Evolutionary conservation across 37 sponge, comb jelly and placozoan species (phyloP).

Genomic region (Aphrocallistes beatrix): DNA sequence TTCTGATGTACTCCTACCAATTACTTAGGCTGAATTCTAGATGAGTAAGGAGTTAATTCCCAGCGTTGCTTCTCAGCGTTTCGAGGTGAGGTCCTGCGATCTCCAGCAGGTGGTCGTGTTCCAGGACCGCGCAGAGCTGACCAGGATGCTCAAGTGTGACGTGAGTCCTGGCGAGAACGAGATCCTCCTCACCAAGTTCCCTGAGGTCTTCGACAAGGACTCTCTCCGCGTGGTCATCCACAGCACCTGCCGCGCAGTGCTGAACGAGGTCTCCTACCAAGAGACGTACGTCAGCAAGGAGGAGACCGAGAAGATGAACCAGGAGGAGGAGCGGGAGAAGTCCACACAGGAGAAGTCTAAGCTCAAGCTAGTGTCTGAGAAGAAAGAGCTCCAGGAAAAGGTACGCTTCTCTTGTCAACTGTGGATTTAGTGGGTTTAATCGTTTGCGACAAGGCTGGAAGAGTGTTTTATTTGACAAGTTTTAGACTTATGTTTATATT

Average conservation of each 20-base stretch:
- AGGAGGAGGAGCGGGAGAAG: neutral
- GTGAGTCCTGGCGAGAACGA: conserved; percentile 25
- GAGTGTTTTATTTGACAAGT: too few species aligned
- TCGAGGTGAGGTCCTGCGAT: neutral
- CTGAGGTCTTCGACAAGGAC: conserved; percentile 19
- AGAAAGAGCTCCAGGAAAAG: conserved; percentile 12
- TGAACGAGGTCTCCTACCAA: neutral
- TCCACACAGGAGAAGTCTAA: neutral
- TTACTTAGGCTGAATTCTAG: neutral
- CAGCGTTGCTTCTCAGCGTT: neutral
- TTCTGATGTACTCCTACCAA: too few species aligned
- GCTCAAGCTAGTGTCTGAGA: neutral
- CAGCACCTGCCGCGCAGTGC: conserved; percentile 2
- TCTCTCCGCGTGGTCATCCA: conserved; percentile 21
- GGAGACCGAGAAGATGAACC: conserved; percentile 3
- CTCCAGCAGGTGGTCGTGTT: conserved; percentile 25
- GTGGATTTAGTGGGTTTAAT: too few species aligned
- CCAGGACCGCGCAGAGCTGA: conserved; percentile 25
- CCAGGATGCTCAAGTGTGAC: neutral
- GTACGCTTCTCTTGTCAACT: neutral
- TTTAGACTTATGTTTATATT: too few species aligned
- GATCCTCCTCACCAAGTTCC: conserved; percentile 16
- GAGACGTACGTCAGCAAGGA: conserved; percentile 8
- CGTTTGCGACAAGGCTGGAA: too few species aligned
- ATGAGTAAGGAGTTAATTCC: neutral